These are phyloP conservation scores for Leuctra nigra DNA, from an alignment of 2,888 invertebrate genomes.

Conservation along the genomic window DNA sequence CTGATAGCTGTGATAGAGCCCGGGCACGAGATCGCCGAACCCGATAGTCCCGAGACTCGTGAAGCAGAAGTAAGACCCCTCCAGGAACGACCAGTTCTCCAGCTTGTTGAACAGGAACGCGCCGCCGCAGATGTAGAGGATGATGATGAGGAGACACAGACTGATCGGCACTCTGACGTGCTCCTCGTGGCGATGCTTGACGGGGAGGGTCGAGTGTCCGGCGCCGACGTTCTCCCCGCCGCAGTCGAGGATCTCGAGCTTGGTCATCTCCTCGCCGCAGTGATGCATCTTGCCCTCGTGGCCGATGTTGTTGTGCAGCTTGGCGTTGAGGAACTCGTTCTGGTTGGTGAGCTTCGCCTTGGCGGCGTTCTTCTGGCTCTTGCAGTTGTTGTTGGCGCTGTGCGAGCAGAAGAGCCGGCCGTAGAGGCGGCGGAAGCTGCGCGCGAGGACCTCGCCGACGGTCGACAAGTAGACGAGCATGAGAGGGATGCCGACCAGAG, in stretches of 20 bases:
- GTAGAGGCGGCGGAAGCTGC: conserved; percentile 66
- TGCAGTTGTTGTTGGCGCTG: conserved; percentile 20
- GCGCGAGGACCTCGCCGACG: conserved; percentile 77
- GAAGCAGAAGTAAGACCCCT: conserved; percentile 61
- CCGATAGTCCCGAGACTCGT: conserved; percentile 67
- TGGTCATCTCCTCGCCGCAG: conserved; percentile 23
- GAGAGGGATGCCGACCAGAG: conserved; percentile 79
- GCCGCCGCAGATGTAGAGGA: conserved; percentile 82
- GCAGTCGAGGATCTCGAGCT: conserved; percentile 39
- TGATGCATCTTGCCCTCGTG: conserved; percentile 33
- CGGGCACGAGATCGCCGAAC: conserved; percentile 72
- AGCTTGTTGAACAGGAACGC: conserved; percentile 83
- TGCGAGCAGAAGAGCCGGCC: conserved; percentile 45
- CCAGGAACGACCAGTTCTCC: conserved; percentile 86
- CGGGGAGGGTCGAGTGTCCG: conserved; percentile 22
- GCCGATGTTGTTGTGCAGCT: conserved; percentile 27
- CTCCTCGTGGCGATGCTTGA: conserved; percentile 41
- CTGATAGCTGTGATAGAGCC: conserved; percentile 40
- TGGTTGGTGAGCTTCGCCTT: conserved; percentile 14
- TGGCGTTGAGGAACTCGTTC: not conserved
- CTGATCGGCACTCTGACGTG: conserved; percentile 78
- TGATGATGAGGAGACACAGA: conserved; percentile 76
- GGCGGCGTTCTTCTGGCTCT: conserved; percentile 32
- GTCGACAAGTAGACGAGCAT: conserved; percentile 84
- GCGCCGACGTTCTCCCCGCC: conserved; percentile 39